Percentiles rank a stretch among this genome's conserved stretches.
phyloP scores from a whole-genome alignment of 2,113 vertebrate species.

The Hypanus sabinus region DNA sequence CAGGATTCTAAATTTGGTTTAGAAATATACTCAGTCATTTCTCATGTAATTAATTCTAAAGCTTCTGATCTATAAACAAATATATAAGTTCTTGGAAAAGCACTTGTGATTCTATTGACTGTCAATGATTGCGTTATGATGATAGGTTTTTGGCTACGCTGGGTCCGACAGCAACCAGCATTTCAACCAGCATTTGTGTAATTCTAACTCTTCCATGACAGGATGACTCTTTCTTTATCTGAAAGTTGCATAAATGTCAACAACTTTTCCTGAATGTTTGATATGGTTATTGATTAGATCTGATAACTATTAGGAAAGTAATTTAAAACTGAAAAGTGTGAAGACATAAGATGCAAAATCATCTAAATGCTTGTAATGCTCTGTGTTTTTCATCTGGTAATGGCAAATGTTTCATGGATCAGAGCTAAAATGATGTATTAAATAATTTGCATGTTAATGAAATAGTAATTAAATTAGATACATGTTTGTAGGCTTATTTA shows the following conservation, averaged over 20 bases:
- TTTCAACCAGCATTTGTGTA: neutral
- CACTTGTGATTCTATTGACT: neutral
- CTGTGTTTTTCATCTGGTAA: neutral
- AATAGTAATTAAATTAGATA: neutral
- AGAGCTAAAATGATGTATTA: neutral
- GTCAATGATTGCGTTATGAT: neutral
- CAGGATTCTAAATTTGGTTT: neutral
- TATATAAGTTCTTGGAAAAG: neutral
- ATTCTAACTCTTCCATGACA: neutral
- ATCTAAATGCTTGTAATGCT: neutral
- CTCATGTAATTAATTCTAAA: neutral
- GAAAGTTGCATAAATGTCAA: neutral
- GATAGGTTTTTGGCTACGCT: neutral
- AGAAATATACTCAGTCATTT: neutral
- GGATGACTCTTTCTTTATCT: neutral
- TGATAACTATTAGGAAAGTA: neutral
- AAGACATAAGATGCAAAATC: neutral
- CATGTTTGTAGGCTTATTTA: neutral
- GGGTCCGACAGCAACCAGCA: too few relatives aligned
- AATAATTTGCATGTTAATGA: neutral
- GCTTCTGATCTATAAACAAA: neutral
- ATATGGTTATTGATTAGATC: conserved; percentile 3
- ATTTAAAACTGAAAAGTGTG: neutral
- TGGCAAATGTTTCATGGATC: neutral
- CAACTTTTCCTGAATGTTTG: neutral